Base-by-base conservation (phyloP, 2,113 vertebrate species). In the Haliaeetus leucogaster region DNA sequence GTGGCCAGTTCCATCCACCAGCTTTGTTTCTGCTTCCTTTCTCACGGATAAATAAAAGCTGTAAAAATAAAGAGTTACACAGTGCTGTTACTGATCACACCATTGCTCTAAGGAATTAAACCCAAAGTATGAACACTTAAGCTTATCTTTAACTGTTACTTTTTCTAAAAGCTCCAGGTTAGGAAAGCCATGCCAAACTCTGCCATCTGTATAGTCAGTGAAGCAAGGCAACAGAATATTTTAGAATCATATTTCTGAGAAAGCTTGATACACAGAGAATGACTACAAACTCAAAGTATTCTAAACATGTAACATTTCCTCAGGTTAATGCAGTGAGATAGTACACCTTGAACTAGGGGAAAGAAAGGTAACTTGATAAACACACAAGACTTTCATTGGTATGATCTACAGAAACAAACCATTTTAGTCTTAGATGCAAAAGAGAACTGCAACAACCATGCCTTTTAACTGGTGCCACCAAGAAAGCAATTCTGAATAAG, bases 21-120 rank as follows among this genome's bases (percentile, higher is more conserved):
- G 91, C 32, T 97, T 99, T 8, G 97, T 94, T 70, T 85, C 96
- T 38, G 99, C 98, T 84, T 99, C 99, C 80, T 98, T 99, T 76
- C 99, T 98, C 81, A 99, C 98, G 15, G 98, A 93, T 85, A 99
- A 97, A 96, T 99, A 99, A 96, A 99, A 99, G 90, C 99, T 99
- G 95, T 7, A 94, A 97, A 97, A 80, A 84, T 11, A 95, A 67
- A 76, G 13, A 21, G 50, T 95, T 56, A 68, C 19, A 42, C 2
- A 36, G 59, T 22, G n/a, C 18, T 71, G 23, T 63, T 92, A 74
- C 27, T 61, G 56, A 91, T 79, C 38, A 84, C 34, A 79, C 1
- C 16, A 32, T 1, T 36, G 34, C 42, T 77, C 19, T 63, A 56
- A 89, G n/a, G 16, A 82, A 78, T 61, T 27, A 71, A 80, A 74